Base-by-base conservation (phyloP, 1,140 invertebrate genomes). In the Octopus sinensis region DNA sequence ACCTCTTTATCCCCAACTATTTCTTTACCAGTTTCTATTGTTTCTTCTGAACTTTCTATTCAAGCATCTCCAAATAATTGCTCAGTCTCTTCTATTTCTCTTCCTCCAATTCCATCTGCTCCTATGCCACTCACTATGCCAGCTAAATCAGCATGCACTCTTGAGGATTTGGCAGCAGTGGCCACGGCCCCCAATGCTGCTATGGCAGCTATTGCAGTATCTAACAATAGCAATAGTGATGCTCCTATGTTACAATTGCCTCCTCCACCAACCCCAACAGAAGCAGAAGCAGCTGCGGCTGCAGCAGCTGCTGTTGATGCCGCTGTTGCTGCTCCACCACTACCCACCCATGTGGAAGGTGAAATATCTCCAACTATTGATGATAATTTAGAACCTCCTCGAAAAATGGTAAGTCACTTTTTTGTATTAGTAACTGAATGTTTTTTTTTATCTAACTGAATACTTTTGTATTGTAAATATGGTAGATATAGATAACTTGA, bases 401-500 rank as follows among this genome's bases (percentile, higher is more conserved):
- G 68, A 73, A 73, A 73, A 73, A 73, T 73, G 68, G 68, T 73
- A 73, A 73, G 68, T 73, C 6, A 13, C 17, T 73, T 73, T 73
- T 73, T 73, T 73, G 3, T 3, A 43, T 43, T 2, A 43, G 30
- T 43, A 43, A 43, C 30, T 43, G 30, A 43, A 43, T 43, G 23
- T 23, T 23, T 23, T 23, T 23, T 23, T 23, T 23, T 23, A 23
- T 23, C 23, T 43, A 43, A 43, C 30, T 43, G 30, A 43, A 43
- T 43, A 43, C 30, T 43, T 43, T 43, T 43, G 30, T 43, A 43
- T 43, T 43, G 3, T 43, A 43, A 43, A 43, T 43, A 43, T 43
- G 30, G 30, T 43, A 43, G 30, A 43, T 43, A 43, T 43, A 43
- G 30, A 43, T 43, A 43, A 43, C 30, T 43, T 43, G 30, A 3